Base-by-base conservation (phyloP, 2,113 vertebrate species). In the Apus apus region DNA sequence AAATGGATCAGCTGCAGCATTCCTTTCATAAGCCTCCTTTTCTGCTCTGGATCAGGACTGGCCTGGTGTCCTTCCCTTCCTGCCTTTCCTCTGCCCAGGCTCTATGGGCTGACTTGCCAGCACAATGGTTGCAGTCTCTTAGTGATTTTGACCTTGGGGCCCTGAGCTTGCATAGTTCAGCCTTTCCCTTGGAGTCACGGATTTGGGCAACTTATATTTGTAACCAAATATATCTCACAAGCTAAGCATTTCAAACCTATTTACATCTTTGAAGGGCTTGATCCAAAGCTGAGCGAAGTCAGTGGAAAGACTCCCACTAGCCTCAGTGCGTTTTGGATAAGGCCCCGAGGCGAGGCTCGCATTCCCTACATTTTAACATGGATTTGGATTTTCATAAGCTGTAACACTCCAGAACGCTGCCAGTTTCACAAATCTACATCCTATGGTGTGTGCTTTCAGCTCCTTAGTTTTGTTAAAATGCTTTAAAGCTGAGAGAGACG, bases 381-480 rank as follows among this genome's bases (percentile, higher is more conserved):
- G 95, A 96, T 97, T 97, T 97, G 94, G 96, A 96, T 96, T 97
- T 95, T 93, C 34, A 13, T 82, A 92, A 94, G 86, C 88, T 91
- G 89, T 89, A 94, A 86, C 72, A 60, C 51, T 67, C 48, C 60
- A 90, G 79, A 83, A 97, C 85, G 71, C 94, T 87, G 90, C 87
- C 88, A 93, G 61, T 53, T 95, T 89, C 75, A 92, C 65, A 89
- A 79, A 53, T 84, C 93, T 88, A 29, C 68, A 57, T 80, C 86
- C 50, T 54, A 38, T 34, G 82, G 22, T 6, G 15, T 45, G 25
- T 58, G 62, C 76, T 90, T 94, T 73, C 90, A 87, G 70, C 26
- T 76, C 90, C 36, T 84, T 71, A 80, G 53, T 77, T 90, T 86
- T 90, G 36, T 81, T 94, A 82, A 54, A 89, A 26, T 27, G 17